Conservation (phyloP, 2,113 vertebrate genomes). For the Mustelus asterias region DNA sequence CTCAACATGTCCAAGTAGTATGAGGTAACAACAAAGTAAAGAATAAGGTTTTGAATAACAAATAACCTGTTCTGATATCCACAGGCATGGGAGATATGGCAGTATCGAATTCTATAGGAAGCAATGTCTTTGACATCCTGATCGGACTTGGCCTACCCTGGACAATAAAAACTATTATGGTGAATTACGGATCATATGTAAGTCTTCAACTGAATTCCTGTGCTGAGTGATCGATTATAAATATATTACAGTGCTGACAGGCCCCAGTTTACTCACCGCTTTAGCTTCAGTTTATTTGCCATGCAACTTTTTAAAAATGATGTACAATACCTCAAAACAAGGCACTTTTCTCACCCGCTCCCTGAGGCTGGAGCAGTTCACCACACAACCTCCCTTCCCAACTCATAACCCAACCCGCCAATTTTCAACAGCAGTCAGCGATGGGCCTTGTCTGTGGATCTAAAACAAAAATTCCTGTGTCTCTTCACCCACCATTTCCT, state of each 20-base stretch:
- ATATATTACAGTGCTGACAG: no score
- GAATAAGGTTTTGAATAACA: background rate
- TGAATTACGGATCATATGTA: conserved; percentile 86
- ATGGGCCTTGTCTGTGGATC: background rate
- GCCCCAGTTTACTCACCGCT: background rate
- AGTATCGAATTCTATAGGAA: conserved; percentile 92
- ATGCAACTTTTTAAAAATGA: background rate
- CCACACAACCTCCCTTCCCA: background rate
- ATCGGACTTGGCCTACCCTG: conserved; percentile 89
- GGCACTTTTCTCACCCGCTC: background rate
- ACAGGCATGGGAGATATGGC: conserved; percentile 96
- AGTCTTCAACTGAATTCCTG: conserved; percentile 48
- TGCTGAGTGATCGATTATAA: background rate
- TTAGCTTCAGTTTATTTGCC: background rate
- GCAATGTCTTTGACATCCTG: conserved; percentile 95
- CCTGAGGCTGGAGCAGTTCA: no score
- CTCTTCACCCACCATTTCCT: background rate
- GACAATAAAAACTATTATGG: conserved; percentile 82
- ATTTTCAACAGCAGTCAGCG: background rate
- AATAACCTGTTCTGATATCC: background rate
- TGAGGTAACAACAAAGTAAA: background rate
- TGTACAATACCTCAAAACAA: background rate
- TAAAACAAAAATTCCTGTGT: background rate
- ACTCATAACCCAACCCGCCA: background rate
- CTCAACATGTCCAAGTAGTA: background rate